phyloP scores from a whole-genome alignment of 2,113 vertebrate species.

The Neoarius graeffei region DNA sequence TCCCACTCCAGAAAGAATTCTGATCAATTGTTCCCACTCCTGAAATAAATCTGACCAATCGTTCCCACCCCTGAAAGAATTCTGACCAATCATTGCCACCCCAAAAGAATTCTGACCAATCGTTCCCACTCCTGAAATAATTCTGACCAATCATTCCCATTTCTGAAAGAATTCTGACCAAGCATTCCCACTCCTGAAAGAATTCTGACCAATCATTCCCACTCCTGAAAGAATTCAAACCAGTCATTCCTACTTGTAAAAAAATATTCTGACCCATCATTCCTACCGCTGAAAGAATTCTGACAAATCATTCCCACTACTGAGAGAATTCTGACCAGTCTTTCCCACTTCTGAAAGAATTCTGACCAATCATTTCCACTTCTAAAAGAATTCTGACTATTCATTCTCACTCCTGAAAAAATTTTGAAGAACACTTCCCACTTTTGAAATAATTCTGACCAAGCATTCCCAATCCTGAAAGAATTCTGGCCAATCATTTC shows the following conservation, averaged over 20 bases:
- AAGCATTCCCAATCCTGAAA: background rate
- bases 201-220: background rate
- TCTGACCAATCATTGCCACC: too few species aligned
- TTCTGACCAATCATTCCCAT: too few species aligned
- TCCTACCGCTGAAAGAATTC: background rate
- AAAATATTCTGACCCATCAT: background rate
- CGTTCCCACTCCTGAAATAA: too few species aligned
- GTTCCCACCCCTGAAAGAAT: background rate
- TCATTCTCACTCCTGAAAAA: too few species aligned
- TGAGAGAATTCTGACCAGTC: background rate
- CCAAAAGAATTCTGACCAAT: too few species aligned
- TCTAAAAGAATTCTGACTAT: too few species aligned
- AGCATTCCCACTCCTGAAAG: background rate
- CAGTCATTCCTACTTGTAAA: background rate
- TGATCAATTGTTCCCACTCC: background rate
- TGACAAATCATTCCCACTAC: too few species aligned
- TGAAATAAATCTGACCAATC: too few species aligned
- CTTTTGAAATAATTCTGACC: background rate
- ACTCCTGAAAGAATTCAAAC: too few species aligned
- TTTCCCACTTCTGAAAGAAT: background rate
- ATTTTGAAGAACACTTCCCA: background rate
- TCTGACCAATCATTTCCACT: background rate
- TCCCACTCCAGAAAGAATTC: background rate
- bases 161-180: too few species aligned
- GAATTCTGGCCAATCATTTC: background rate